These are phyloP conservation scores for Coturnix japonica DNA, from an alignment of 2,113 vertebrate genomes.

Conservation along the genomic window DNA sequence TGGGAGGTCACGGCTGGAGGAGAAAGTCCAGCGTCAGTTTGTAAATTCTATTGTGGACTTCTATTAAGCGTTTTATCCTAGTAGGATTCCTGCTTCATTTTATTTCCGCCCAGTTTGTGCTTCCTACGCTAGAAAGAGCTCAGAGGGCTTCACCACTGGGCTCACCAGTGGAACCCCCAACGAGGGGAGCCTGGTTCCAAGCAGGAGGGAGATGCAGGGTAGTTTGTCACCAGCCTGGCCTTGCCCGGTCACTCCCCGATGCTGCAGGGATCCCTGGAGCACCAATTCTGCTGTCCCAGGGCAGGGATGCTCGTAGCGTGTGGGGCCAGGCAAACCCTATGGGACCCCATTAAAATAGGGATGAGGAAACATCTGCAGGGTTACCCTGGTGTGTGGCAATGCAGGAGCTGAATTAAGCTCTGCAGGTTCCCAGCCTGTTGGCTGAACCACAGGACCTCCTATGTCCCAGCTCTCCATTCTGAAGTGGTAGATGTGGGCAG, in stretches of 20 bases:
- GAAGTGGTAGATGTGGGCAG: neutral
- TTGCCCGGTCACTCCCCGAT: accelerated
- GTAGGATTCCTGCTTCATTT: neutral
- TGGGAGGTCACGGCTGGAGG: neutral
- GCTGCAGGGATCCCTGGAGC: neutral
- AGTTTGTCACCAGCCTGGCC: neutral
- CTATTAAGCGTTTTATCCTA: neutral
- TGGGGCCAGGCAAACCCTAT: no score
- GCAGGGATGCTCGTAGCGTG: neutral
- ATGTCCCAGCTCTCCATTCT: neutral
- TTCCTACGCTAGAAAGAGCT: accelerated
- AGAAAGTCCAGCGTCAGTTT: neutral
- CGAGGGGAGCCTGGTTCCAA: accelerated
- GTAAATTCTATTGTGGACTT: neutral
- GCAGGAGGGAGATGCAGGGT: accelerated
- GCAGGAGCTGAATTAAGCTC: neutral
- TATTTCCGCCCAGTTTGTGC: neutral
- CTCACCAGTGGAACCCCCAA: neutral
- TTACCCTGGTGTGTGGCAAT: neutral
- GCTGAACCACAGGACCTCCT: neutral
- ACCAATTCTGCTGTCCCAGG: neutral
- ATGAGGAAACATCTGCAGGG: neutral
- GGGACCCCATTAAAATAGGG: neutral
- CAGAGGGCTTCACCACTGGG: accelerated
- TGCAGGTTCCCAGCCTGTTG: neutral